Conservation (phyloP, 2,797 vertebrate species). For the Lagodon rhomboides region DNA sequence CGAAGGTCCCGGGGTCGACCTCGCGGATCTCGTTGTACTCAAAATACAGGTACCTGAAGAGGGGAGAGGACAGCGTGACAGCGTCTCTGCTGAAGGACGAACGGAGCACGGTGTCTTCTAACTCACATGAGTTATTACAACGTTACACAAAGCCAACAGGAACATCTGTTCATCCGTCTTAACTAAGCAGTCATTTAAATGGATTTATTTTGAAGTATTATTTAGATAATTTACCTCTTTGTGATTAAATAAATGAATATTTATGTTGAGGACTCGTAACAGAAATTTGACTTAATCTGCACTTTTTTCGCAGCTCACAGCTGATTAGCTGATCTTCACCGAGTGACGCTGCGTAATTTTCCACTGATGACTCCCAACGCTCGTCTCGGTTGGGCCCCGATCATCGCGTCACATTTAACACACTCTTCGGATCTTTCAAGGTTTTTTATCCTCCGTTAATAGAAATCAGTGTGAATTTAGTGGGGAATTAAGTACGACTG, state of each 20-base stretch:
- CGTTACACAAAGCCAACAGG: neutral
- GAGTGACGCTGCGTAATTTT: conserved; percentile 51
- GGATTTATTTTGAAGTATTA: conserved; percentile 12
- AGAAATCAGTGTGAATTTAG: conserved; percentile 34
- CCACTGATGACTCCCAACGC: conserved; percentile 36
- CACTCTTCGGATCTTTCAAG: conserved; percentile 32
- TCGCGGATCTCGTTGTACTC: conserved; percentile 97
- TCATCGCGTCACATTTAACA: conserved; percentile 45
- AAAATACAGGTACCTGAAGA: conserved; percentile 92
- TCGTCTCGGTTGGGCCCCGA: conserved; percentile 11
- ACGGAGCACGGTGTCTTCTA: neutral
- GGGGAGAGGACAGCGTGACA: conserved; percentile 19
- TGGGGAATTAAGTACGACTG: conserved; percentile 11
- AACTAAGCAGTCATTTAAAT: neutral
- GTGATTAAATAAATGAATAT: conserved; percentile 56
- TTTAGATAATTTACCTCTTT: conserved; percentile 29
- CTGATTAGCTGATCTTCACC: conserved; percentile 54
- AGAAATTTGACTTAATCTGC: conserved; percentile 58
- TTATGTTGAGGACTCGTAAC: conserved; percentile 51
- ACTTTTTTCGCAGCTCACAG: conserved; percentile 51
- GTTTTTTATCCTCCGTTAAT: conserved; percentile 32
- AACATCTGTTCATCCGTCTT: neutral
- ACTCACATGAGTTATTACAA: neutral
- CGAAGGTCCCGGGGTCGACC: conserved; percentile 93
- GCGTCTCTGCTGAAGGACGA: neutral